Conservation (phyloP, 2,797 vertebrate genomes). For the Spondyliosoma cantharus region DNA sequence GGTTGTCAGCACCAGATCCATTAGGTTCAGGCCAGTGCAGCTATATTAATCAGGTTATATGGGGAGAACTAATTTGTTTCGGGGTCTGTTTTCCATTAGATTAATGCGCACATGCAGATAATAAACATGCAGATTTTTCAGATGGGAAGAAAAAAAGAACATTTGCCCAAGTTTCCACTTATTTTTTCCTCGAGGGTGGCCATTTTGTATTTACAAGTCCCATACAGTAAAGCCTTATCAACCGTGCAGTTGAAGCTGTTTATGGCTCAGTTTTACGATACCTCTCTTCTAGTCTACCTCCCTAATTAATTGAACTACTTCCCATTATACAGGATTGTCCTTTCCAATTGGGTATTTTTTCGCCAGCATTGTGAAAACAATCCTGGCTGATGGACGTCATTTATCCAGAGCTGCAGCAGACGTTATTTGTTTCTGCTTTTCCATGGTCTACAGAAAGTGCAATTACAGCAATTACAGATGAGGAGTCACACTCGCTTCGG, state of each 20-base stretch:
- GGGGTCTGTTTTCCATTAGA: constrained; percentile 71
- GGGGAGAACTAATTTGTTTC: constrained; percentile 61
- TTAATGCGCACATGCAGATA: constrained; percentile 55
- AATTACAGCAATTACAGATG: constrained; percentile 75
- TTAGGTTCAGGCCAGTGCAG: constrained; percentile 53
- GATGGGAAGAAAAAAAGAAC: constrained; percentile 53
- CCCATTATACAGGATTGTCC: constrained; percentile 72
- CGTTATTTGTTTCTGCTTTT: constrained; percentile 74
- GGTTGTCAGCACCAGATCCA: constrained; percentile 55
- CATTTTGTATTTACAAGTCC: constrained; percentile 69
- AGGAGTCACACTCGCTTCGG: constrained; percentile 65
- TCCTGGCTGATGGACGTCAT: constrained; percentile 55
- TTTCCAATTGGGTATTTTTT: constrained; percentile 68
- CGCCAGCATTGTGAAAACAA: constrained; percentile 65
- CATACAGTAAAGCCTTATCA: constrained; percentile 58
- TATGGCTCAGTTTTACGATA: constrained; percentile 71
- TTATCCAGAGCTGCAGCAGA: constrained; percentile 67
- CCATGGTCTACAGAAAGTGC: constrained; percentile 70
- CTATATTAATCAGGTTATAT: constrained; percentile 72
- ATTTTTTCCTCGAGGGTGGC: constrained; percentile 67
- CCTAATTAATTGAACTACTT: constrained; percentile 78
- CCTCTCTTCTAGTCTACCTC: constrained; percentile 66
- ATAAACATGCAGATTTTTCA: constrained; percentile 68
- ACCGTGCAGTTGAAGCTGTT: constrained; percentile 60
- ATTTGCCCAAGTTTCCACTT: constrained; percentile 46